Conservation (phyloP, 2,113 vertebrate species). For the Nestor notabilis region DNA sequence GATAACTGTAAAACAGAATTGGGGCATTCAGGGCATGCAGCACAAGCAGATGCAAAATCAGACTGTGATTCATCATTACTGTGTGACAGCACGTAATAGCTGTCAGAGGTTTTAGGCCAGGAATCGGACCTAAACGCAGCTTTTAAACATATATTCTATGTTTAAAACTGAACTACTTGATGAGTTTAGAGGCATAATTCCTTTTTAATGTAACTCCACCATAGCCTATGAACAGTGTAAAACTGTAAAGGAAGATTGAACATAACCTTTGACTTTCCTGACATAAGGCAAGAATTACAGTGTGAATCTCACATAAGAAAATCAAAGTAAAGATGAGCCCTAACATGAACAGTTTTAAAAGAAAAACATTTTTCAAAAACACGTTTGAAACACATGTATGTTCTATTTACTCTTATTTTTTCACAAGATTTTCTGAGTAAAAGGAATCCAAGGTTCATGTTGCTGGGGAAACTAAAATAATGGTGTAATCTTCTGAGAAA, state of each 20-base stretch:
- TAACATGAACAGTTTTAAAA: background rate
- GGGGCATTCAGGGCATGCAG: background rate
- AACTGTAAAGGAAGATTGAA: background rate
- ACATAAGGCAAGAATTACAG: background rate
- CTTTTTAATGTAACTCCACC: background rate
- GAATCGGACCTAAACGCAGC: background rate
- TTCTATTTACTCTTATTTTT: constrained; percentile 27
- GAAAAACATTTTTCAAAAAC: background rate
- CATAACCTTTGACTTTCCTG: background rate
- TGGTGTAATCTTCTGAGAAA: constrained; percentile 57
- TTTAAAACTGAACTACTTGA: background rate
- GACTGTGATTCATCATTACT: background rate
- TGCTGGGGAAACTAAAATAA: constrained; percentile 61
- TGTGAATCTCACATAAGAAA: background rate
- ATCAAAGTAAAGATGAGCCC: background rate
- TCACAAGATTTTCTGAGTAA: background rate
- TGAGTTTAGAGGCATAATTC: background rate
- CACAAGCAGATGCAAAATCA: background rate
- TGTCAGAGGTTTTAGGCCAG: background rate
- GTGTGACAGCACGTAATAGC: background rate
- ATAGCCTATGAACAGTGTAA: background rate
- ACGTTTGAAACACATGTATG: fast-evolving
- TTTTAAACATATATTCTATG: background rate
- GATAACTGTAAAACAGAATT: background rate
- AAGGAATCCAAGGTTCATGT: background rate